Percentiles rank a stretch among this genome's conserved stretches.
These are phyloP conservation scores for Neopipo cinnamomea DNA, from an alignment of 2,113 vertebrate species.

Conservation along the genomic window DNA sequence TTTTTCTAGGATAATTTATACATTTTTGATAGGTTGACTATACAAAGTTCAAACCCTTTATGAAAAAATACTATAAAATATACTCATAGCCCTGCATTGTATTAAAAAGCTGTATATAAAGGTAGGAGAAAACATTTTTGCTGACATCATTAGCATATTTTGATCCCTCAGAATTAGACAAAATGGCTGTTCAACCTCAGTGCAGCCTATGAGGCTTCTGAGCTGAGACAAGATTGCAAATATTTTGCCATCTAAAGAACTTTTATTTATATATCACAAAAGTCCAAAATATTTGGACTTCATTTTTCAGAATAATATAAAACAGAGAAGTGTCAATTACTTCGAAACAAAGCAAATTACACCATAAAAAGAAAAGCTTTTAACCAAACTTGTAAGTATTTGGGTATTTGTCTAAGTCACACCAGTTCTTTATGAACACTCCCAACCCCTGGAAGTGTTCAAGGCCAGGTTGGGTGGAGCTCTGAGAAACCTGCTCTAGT, in stretches of 20 bases:
- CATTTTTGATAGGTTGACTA: slow-evolving; percentile 63
- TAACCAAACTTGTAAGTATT: background rate
- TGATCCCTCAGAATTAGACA: slow-evolving; percentile 11
- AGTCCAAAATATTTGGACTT: background rate
- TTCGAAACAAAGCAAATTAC: background rate
- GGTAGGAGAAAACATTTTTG: slow-evolving; percentile 21
- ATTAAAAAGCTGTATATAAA: slow-evolving; percentile 25
- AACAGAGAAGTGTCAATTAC: background rate
- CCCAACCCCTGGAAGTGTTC: background rate
- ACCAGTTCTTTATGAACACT: background rate
- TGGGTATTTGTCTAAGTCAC: background rate
- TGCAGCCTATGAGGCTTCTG: background rate
- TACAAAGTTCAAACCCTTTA: slow-evolving; percentile 58
- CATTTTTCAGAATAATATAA: background rate
- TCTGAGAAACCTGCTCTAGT: too few species aligned
- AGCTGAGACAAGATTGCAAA: background rate
- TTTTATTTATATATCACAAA: background rate
- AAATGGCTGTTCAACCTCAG: slow-evolving; percentile 17
- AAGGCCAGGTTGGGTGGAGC: background rate
- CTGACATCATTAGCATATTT: slow-evolving; percentile 30
- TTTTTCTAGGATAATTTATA: slow-evolving; percentile 66
- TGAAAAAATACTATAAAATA: slow-evolving; percentile 43
- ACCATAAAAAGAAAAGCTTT: accelerated
- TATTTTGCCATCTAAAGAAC: background rate
- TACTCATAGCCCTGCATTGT: background rate